Evolutionary conservation across 2,797 vertebrate species (phyloP).

Genomic region (Notamacropus eugenii): DNA sequence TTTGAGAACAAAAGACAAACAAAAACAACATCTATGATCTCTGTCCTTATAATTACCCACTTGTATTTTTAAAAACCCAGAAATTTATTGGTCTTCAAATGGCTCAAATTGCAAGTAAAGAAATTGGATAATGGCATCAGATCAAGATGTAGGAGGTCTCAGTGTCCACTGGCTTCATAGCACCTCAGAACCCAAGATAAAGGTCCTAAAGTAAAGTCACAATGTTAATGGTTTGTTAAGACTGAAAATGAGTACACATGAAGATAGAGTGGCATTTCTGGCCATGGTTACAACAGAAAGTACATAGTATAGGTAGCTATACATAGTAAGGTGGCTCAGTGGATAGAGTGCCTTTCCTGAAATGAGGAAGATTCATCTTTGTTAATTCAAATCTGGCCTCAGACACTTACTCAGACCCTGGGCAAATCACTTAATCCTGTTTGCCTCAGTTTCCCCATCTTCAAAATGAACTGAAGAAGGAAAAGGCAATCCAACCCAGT

Average conservation of each 20-base stretch:
- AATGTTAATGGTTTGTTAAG: slow-evolving; percentile 89
- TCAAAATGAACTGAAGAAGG: too few species aligned
- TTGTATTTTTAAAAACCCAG: slow-evolving; percentile 80
- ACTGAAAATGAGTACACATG: slow-evolving; percentile 80
- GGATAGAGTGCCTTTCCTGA: background rate
- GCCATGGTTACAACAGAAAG: slow-evolving; percentile 77
- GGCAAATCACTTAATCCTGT: background rate
- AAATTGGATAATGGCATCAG: slow-evolving; percentile 88
- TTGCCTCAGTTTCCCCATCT: background rate
- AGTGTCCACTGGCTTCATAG: slow-evolving; percentile 89
- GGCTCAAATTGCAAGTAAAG: slow-evolving; percentile 93
- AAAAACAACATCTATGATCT: too few species aligned
- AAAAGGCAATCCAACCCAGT: background rate
- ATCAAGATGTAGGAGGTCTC: slow-evolving; percentile 82
- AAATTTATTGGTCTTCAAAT: slow-evolving; percentile 91
- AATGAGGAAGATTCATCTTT: background rate
- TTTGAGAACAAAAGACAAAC: too few species aligned
- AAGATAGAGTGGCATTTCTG: slow-evolving; percentile 73
- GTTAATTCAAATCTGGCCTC: background rate
- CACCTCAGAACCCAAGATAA: slow-evolving; percentile 88
- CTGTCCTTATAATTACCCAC: background rate
- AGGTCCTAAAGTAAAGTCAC: slow-evolving; percentile 87
- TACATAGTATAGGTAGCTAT: slow-evolving; percentile 63
- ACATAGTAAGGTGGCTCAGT: slow-evolving; percentile 58
- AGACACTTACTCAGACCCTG: background rate